Conservation (phyloP, 2,888 invertebrate genomes). For the Chironomus tentans region DNA sequence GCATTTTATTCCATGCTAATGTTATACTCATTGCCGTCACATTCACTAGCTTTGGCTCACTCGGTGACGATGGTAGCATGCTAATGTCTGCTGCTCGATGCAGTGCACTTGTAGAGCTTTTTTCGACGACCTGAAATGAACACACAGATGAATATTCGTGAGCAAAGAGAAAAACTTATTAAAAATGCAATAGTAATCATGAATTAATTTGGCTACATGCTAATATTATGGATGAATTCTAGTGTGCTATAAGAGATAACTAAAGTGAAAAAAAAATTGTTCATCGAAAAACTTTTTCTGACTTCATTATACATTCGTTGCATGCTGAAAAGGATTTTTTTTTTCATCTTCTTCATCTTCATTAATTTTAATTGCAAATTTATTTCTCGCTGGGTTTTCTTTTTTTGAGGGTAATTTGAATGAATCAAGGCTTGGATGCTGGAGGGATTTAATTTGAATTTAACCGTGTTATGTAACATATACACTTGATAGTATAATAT, state of each 20-base stretch:
- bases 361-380: constrained; percentile 21
- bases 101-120: constrained; percentile 46
- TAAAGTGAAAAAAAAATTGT: neutral
- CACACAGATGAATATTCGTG: neutral
- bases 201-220: neutral
- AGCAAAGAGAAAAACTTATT: too few species aligned
- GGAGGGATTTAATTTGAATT: too few species aligned
- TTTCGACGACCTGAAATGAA: constrained; percentile 40
- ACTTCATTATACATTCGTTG: too few species aligned
- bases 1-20: constrained; percentile 52
- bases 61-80: constrained; percentile 63
- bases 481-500: too few species aligned
- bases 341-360: neutral
- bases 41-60: constrained; percentile 57
- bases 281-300: neutral
- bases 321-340: too few species aligned
- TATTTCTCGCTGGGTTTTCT: too few species aligned
- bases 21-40: constrained; percentile 55
- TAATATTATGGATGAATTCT: too few species aligned
- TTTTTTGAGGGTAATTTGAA: too few species aligned
- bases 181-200: constrained; percentile 15
- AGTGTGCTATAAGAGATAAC: neutral
- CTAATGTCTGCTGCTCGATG: constrained; percentile 61
- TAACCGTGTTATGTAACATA: too few species aligned
- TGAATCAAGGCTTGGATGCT: too few species aligned